phyloP scores from a whole-genome alignment of 2,888 invertebrate genomes.

The Zeuzera pyrina region DNA sequence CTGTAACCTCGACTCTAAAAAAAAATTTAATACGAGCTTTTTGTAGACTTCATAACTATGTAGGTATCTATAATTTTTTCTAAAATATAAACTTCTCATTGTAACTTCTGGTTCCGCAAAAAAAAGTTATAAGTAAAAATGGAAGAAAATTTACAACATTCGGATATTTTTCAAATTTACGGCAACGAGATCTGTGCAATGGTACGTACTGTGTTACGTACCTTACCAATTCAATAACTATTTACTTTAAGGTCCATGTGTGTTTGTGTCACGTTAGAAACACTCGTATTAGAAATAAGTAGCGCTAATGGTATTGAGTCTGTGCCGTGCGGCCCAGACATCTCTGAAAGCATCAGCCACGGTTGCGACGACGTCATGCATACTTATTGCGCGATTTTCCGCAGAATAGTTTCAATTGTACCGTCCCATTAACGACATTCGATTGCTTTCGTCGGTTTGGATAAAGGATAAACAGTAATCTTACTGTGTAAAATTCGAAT shows the following conservation, averaged over 20 bases:
- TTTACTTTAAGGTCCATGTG: constrained; percentile 30
- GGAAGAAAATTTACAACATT: no score
- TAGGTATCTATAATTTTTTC: no score
- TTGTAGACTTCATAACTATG: no score
- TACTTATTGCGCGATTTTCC: constrained; percentile 67
- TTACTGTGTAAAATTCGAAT: constrained; percentile 9
- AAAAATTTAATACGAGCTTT: no score
- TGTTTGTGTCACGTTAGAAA: constrained; percentile 10
- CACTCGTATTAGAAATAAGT: constrained; percentile 27
- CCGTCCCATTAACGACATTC: constrained; percentile 52
- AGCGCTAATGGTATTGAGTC: constrained; percentile 37
- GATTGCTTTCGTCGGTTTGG: constrained; percentile 33
- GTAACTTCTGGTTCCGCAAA: no score
- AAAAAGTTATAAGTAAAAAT: no score
- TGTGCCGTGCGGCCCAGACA: constrained; percentile 33
- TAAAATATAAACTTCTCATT: no score
- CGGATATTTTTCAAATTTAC: no score
- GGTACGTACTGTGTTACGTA: no score
- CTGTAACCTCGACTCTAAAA: no score
- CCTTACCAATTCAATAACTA: constrained; percentile 27
- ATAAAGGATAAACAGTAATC: constrained; percentile 35
- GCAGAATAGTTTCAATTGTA: constrained; percentile 59
- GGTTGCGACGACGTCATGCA: constrained; percentile 48
- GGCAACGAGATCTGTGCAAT: no score
- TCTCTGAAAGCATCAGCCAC: constrained; percentile 50